phyloP scores from a whole-genome alignment of 2,797 vertebrate species.

The Carapus acus region DNA sequence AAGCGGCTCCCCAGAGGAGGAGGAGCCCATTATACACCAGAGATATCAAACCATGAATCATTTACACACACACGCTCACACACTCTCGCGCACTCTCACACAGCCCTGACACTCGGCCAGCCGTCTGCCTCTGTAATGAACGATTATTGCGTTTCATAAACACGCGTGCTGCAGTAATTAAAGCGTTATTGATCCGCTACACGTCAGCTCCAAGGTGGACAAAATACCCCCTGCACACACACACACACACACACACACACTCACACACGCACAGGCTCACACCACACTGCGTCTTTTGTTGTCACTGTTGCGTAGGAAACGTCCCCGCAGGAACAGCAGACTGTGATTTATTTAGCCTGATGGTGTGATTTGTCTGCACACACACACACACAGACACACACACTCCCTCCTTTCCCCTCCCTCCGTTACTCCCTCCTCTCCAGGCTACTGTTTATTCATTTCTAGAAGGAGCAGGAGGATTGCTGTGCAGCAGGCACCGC shows the following conservation, averaged over 20 bases:
- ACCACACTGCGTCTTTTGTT: constrained; percentile 29
- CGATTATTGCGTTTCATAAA: constrained; percentile 92
- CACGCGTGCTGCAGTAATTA: constrained; percentile 82
- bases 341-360: constrained; percentile 41
- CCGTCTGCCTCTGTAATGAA: constrained; percentile 92
- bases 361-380: constrained; percentile 17
- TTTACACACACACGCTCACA: constrained; percentile 76
- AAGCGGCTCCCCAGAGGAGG: constrained; percentile 75
- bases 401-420: neutral
- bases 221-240: constrained; percentile 14
- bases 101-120: constrained; percentile 39
- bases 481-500: constrained; percentile 28
- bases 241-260: neutral
- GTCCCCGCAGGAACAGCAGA: constrained; percentile 32
- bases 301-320: constrained; percentile 23
- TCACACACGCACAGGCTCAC: constrained; percentile 11
- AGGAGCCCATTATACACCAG: constrained; percentile 81
- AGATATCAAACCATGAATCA: constrained; percentile 89
- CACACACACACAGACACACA: no score
- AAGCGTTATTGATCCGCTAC: constrained; percentile 81
- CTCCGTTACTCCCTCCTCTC: no score
- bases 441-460: constrained; percentile 34
- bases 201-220: constrained; percentile 39
- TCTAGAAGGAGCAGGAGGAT: constrained; percentile 31
- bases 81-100: constrained; percentile 38